Evolutionary conservation across 37 sponge, comb jelly and placozoan species (phyloP), one percentile per base, ranked within the genome.

Genomic region (Aphrocallistes beatrix): DNA sequence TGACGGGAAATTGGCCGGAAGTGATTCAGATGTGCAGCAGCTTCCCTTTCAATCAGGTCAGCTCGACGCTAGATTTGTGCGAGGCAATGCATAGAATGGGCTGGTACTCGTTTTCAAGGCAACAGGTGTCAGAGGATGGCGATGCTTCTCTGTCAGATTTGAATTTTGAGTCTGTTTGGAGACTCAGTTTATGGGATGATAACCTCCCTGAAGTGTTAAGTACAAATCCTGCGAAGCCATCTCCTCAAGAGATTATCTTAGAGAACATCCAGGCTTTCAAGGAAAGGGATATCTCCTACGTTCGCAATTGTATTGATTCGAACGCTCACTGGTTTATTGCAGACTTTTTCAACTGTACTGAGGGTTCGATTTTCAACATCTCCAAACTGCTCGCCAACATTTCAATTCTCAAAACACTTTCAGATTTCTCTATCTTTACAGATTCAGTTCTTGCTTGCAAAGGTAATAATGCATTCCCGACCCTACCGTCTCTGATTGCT

Each of bases 121-220:
- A 60, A 60, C 75, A 60, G n/a, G n/a, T n/a, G n/a, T 60, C 75
- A 3, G n/a, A 60, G 10, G 17, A 47, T 47, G 17, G 17, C 17
- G 13, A 13, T 47, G 49, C 13, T 21, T 19, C 75, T 60, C 10
- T 60, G 10, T 60, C 75, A 6, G 34, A 60, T 60, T 19, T 60
- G 3, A 19, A 13, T 1, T 60, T 32, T 28, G 75, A 60, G n/a
- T 60, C 75, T 13, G 75, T 30, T 13, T 60, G 75, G 75, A 60
- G 75, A 60, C 34, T 60, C 3, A 13, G 75, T 60, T 60, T 60
- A 60, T 60, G 75, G 75, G 75, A 60, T 60, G 75, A 60, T 21
- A 60, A 60, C 28, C 34, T 60, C 28, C 75, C 75, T 25, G 75
- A 60, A 25, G 75, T 60, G n/a, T 19, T 8, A 19, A 19, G 28